Evolutionary conservation across 1,140 invertebrate species (phyloP), one percentile per base, ranked within the genome.

Genomic region (Drosophila bipectinata): DNA sequence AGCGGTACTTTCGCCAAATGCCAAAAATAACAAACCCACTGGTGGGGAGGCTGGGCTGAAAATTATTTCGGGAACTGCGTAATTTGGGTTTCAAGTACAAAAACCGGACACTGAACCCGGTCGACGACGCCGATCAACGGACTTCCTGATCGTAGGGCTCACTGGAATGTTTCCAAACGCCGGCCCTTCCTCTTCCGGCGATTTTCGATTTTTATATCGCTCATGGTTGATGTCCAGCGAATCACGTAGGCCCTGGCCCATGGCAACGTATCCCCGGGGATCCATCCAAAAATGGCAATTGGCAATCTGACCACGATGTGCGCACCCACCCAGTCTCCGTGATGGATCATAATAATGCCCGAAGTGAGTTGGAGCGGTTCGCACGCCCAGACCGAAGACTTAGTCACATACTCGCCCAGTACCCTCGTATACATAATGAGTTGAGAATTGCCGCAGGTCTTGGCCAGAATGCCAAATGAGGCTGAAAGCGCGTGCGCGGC

Each of bases 31-130:
- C 66, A 30, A 47, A 15, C 39, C 49, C 30, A 37, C 41, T 56
- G 62, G 30, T 14, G 26, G 41, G 51, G 62, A 48, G 49, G 62
- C 49, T 67, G 62, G 51, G 62, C 41, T 12, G 51, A n/a, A 30
- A 39, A 57, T 68, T 85, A 78, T 82, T 87, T 87, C 51, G 62
- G 74, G 82, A 82, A 85, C 63, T 87, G 78, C 82, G 82, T 80
- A 87, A 85, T 85, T 87, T 85, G 82, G 82, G 82, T 85, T 78
- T 85, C 82, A 85, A 85, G 82, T 87, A 85, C 83, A 85, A 87
- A 82, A 87, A 66, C 82, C 69, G 82, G 68, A 61, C 82, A 69
- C 82, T 85, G 82, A 85, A 85, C 82, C 66, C 66, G 52, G 14
- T 68, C 44, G 66, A 69, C 44, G 45, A 57, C 62, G 62, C 26